These are phyloP conservation scores for Hyposmocoma kahamanoa DNA, from an alignment of 1,140 invertebrate species.

Conservation along the genomic window DNA sequence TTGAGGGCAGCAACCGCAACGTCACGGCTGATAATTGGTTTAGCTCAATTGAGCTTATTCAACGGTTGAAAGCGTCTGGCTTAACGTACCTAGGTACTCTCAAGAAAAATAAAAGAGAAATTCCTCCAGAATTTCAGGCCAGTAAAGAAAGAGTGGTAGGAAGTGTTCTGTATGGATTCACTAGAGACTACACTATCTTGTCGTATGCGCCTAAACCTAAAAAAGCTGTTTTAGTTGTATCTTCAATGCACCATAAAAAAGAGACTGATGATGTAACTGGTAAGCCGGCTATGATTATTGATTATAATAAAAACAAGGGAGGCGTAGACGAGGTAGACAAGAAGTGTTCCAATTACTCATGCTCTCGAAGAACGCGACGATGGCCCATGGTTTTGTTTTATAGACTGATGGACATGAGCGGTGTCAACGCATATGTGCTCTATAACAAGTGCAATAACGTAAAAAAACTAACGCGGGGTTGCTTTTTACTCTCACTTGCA, in stretches of 20 bases:
- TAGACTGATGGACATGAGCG: constrained; percentile 31
- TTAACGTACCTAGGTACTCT: no score
- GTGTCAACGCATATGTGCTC: constrained; percentile 9
- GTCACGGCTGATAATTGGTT: no score
- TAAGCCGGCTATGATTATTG: constrained; percentile 44
- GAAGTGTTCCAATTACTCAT: constrained; percentile 28
- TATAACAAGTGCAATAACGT: no score
- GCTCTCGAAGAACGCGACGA: constrained; percentile 24
- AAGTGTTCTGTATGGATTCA: constrained; percentile 24
- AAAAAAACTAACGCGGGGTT: no score
- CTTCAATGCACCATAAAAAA: constrained; percentile 18
- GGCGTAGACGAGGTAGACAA: no score
- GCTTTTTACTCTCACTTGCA: no score
- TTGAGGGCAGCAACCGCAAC: constrained; percentile 21
- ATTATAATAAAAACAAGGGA: constrained; percentile 52
- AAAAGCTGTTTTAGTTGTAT: constrained; percentile 24
- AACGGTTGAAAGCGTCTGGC: no score
- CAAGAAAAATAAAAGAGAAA: constrained; percentile 36
- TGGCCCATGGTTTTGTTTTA: constrained; percentile 43
- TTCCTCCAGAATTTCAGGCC: constrained; percentile 29
- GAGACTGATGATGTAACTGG: constrained; percentile 12
- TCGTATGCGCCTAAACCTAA: constrained; percentile 28
- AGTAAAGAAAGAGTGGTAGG: constrained; percentile 17
- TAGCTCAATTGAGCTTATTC: no score
- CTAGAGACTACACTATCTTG: constrained; percentile 26